Conservation (phyloP, 2,113 vertebrate species). For the Microcebus murinus region DNA sequence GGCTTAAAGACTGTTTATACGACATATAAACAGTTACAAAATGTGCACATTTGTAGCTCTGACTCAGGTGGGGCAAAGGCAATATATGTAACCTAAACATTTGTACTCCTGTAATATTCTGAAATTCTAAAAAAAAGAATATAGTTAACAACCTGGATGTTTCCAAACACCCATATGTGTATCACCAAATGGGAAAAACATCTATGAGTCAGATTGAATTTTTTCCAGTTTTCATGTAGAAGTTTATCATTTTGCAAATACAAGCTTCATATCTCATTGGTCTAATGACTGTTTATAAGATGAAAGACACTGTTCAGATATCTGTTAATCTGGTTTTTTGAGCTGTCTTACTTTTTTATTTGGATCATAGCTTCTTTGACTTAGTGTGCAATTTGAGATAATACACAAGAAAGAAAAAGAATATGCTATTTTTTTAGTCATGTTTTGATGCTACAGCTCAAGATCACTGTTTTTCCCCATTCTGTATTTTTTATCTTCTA, state of each 20-base stretch:
- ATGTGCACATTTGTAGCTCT: no score
- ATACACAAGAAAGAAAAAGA: neutral
- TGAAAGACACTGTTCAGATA: constrained; percentile 8
- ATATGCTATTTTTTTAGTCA: neutral
- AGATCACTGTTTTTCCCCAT: neutral
- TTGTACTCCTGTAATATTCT: no score
- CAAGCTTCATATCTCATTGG: neutral
- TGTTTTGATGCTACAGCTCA: neutral
- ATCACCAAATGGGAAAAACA: neutral
- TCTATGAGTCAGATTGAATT: neutral
- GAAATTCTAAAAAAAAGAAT: neutral
- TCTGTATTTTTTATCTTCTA: neutral
- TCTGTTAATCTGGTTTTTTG: neutral
- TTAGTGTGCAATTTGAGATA: neutral
- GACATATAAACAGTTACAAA: neutral
- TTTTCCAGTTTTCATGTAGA: constrained; percentile 6
- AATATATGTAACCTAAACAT: no score
- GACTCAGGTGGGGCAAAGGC: no score
- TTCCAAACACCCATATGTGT: constrained; percentile 17
- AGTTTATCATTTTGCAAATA: constrained; percentile 10
- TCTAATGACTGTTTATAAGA: constrained; percentile 4
- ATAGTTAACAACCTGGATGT: neutral
- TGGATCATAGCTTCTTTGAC: neutral
- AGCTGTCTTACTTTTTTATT: neutral
- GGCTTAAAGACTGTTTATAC: neutral